A percentile compares a stretch with the other conserved stretches of the same genome.
Evolutionary conservation across 2,888 invertebrate species (phyloP).

Genomic region (Schizotus pectinicornis): DNA sequence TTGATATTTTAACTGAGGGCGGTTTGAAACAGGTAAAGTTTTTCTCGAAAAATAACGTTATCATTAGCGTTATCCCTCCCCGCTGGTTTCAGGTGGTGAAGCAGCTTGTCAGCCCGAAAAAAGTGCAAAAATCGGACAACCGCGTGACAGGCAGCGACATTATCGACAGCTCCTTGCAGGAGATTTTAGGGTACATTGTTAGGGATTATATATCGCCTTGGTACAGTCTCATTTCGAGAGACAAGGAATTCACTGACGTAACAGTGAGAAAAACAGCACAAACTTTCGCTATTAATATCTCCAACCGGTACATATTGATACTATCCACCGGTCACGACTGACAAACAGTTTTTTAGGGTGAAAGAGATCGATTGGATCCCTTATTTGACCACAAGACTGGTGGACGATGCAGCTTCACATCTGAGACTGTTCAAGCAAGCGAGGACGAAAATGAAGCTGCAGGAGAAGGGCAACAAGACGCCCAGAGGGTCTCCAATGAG

Average conservation of each 20-base stretch:
- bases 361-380: conserved; percentile 92
- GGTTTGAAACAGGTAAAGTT: conserved; percentile 47
- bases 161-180: conserved; percentile 85
- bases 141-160: conserved; percentile 84
- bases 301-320: conserved; percentile 66
- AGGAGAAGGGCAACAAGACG: conserved; percentile 45
- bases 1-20: conserved; percentile 53
- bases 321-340: background rate
- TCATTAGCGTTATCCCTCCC: no score
- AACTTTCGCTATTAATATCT: conserved; percentile 72
- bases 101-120: conserved; percentile 49
- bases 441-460: conserved; percentile 58
- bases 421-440: conserved; percentile 86
- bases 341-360: conserved; percentile 56
- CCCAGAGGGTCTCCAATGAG: conserved; percentile 51
- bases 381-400: conserved; percentile 82
- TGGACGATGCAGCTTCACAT: conserved; percentile 91
- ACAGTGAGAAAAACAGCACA: conserved; percentile 72
- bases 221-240: conserved; percentile 71
- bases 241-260: conserved; percentile 76
- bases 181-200: conserved; percentile 80
- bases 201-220: conserved; percentile 83
- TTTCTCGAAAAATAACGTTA: no score
- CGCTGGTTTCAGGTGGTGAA: conserved; percentile 43
- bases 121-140: conserved; percentile 59